Percentiles rank a stretch among this genome's conserved stretches.
phyloP scores from a whole-genome alignment of 1,140 invertebrate genomes.

The Zaprionus lachaisei region DNA sequence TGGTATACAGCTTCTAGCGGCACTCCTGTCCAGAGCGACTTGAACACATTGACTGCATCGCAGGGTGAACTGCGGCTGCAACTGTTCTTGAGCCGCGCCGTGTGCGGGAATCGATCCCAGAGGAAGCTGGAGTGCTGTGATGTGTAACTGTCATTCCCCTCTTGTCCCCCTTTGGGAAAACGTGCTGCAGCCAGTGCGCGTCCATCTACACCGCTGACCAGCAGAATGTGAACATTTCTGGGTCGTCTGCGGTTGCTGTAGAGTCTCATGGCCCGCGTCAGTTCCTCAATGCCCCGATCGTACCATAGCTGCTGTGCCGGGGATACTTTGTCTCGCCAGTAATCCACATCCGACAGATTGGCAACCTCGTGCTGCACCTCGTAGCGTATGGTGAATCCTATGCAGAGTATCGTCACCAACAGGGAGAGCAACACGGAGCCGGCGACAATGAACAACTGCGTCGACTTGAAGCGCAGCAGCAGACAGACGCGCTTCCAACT shows the following conservation, averaged over 20 bases:
- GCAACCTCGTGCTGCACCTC: slow-evolving; percentile 72
- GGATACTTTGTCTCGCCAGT: slow-evolving; percentile 69
- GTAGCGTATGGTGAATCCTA: slow-evolving; percentile 69
- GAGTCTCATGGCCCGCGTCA: slow-evolving; percentile 42
- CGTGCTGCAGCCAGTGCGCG: slow-evolving; percentile 42
- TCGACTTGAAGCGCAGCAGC: slow-evolving; percentile 55
- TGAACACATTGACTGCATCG: slow-evolving; percentile 24
- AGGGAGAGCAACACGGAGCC: slow-evolving; percentile 57
- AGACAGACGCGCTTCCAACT: slow-evolving; percentile 37
- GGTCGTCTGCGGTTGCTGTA: slow-evolving; percentile 6
- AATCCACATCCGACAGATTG: slow-evolving; percentile 63
- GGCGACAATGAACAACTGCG: slow-evolving; percentile 68
- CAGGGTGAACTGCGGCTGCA: slow-evolving; percentile 57
- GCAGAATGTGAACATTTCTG: slow-evolving; percentile 47
- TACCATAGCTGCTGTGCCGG: slow-evolving; percentile 64
- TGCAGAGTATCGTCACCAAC: slow-evolving; percentile 63
- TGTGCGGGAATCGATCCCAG: slow-evolving; percentile 63
- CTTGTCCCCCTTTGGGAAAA: slow-evolving; percentile 2
- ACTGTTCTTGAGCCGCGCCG: slow-evolving; percentile 55
- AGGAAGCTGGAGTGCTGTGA: slow-evolving; percentile 16
- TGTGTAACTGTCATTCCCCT: not conserved
- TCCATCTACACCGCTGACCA: slow-evolving; percentile 54
- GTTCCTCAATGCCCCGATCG: slow-evolving; percentile 66
- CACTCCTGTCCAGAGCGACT: slow-evolving; percentile 60
- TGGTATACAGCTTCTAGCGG: not conserved